phyloP scores from a whole-genome alignment of 1,140 invertebrate species.

The Cydia pomonella region DNA sequence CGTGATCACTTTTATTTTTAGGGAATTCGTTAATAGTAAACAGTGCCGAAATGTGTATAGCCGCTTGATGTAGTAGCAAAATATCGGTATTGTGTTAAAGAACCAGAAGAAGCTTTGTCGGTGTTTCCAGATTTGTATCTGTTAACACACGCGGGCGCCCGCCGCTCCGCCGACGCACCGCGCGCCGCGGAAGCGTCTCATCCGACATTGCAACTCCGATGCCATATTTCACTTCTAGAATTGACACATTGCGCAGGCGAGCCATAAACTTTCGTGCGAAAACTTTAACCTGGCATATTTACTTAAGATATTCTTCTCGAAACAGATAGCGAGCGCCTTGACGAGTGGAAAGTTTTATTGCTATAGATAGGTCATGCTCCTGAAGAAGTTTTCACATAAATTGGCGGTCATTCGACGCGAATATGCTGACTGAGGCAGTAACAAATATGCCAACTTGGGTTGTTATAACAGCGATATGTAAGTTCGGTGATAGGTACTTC shows the following conservation, averaged over 20 bases:
- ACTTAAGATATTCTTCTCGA: conserved; percentile 69
- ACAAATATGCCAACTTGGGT: conserved; percentile 80
- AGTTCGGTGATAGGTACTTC: conserved; percentile 76
- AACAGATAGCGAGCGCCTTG: conserved; percentile 69
- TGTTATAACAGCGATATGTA: conserved; percentile 79
- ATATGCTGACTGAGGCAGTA: conserved; percentile 79
- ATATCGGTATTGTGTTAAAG: not conserved
- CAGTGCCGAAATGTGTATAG: not conserved
- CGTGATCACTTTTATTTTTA: not conserved
- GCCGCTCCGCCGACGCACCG: conserved; percentile 32
- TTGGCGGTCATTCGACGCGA: conserved; percentile 79
- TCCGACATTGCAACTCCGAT: conserved; percentile 55
- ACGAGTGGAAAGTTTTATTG: conserved; percentile 76
- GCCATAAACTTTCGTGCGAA: conserved; percentile 72
- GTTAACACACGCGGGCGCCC: not conserved
- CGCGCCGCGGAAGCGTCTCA: conserved; percentile 59
- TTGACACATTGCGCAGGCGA: conserved; percentile 72
- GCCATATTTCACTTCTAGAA: conserved; percentile 76
- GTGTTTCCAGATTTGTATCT: not conserved
- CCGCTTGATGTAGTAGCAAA: not conserved
- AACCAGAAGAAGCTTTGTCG: not conserved
- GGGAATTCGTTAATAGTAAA: not conserved
- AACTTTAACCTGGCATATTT: conserved; percentile 78
- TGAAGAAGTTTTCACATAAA: conserved; percentile 79
- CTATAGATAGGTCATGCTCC: conserved; percentile 75